These are phyloP conservation scores for Triplophysa siluroides DNA, from an alignment of 2,113 vertebrate species.

Conservation along the genomic window DNA sequence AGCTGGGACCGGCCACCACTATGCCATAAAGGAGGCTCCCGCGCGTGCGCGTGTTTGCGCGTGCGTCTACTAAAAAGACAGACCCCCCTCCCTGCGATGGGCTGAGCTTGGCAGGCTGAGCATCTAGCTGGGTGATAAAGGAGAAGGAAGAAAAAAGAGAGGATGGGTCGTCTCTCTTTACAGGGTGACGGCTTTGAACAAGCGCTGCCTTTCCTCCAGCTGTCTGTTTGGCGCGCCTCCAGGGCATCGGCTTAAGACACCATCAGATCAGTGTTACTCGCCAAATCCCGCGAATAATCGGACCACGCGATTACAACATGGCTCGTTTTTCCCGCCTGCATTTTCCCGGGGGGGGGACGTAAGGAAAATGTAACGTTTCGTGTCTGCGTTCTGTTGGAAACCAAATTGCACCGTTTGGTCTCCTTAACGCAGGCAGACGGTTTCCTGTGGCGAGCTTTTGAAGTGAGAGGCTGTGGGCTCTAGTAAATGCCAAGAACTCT, in stretches of 20 bases:
- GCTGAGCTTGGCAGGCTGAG: constrained; percentile 71
- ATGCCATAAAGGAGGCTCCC: constrained; percentile 40
- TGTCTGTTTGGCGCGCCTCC: constrained; percentile 94
- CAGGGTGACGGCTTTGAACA: constrained; percentile 91
- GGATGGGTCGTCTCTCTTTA: constrained; percentile 76
- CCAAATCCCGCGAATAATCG: constrained; percentile 73
- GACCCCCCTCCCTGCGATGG: constrained; percentile 55
- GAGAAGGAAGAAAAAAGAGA: constrained; percentile 53
- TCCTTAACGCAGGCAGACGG: constrained; percentile 49
- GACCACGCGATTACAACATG: constrained; percentile 75
- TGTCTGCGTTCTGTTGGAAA: constrained; percentile 37
- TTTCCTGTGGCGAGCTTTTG: constrained; percentile 62
- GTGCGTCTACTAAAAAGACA: constrained; percentile 3
- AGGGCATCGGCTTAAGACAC: constrained; percentile 85
- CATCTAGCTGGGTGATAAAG: constrained; percentile 56
- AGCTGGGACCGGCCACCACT: constrained; percentile 46
- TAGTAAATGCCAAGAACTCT: constrained; percentile 69
- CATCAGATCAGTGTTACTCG: constrained; percentile 78
- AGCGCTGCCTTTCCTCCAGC: constrained; percentile 93
- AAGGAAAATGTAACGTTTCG: not conserved
- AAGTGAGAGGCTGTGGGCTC: constrained; percentile 71
- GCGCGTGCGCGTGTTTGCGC: constrained; percentile 10
- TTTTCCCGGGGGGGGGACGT: constrained; percentile 1
- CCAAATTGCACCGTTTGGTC: constrained; percentile 56
- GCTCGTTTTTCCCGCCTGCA: constrained; percentile 70